These are phyloP conservation scores for Chaetorhynchus papuensis DNA, from an alignment of 2,113 vertebrate genomes.

Conservation along the genomic window DNA sequence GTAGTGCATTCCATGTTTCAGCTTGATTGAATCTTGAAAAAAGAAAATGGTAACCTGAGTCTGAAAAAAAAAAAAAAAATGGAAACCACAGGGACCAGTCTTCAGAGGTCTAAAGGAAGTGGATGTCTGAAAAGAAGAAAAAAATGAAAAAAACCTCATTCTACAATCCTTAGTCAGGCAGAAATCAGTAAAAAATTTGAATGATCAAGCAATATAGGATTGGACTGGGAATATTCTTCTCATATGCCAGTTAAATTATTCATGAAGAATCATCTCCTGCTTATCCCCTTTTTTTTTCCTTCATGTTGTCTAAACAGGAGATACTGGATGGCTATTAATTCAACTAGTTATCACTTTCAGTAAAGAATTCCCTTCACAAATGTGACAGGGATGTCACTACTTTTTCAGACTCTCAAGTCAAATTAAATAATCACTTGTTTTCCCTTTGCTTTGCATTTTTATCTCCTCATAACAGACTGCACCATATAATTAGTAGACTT, in stretches of 20 bases:
- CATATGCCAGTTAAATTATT: neutral
- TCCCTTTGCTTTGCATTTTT: constrained; percentile 24
- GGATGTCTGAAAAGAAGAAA: neutral
- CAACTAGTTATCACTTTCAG: constrained; percentile 12
- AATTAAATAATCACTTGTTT: constrained; percentile 4
- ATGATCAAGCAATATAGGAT: neutral
- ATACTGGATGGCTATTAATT: neutral
- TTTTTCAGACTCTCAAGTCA: neutral
- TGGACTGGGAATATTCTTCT: neutral
- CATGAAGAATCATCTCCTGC: neutral
- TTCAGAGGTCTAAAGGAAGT: neutral
- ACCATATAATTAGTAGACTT: neutral
- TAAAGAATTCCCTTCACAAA: constrained; percentile 1
- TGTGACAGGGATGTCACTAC: neutral
- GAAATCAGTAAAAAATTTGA: neutral
- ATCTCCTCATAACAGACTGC: neutral
- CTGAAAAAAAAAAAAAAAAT: neutral
- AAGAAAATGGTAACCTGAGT: neutral
- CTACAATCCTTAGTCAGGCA: neutral
- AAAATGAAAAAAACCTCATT: neutral
- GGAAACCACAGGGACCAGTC: neutral
- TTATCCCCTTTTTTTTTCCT: neutral
- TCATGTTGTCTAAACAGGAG: neutral
- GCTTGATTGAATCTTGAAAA: neutral
- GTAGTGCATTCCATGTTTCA: neutral